Evolutionary conservation across 2,797 vertebrate species (phyloP).

Genomic region (Chelon auratus): DNA sequence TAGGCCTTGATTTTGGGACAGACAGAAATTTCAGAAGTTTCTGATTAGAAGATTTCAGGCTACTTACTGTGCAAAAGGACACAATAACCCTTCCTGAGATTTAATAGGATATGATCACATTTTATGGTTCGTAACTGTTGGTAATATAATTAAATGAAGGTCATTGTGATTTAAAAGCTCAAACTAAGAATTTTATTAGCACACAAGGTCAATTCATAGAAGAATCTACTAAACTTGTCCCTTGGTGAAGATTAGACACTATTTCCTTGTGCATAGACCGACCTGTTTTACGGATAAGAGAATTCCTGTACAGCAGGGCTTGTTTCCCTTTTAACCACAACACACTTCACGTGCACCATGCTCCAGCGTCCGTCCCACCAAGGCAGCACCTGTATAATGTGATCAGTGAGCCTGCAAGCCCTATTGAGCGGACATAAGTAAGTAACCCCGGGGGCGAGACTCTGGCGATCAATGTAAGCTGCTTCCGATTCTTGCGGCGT

Average conservation of each 20-base stretch:
- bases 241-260: background rate
- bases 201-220: conserved; percentile 31
- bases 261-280: conserved; percentile 10
- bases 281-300: background rate
- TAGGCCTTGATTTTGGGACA: background rate
- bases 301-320: background rate
- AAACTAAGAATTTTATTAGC: conserved; percentile 44
- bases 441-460: conserved; percentile 30
- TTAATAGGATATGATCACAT: conserved; percentile 40
- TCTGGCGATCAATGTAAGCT: conserved; percentile 61
- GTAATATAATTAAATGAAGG: conserved; percentile 47
- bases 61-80: conserved; percentile 15
- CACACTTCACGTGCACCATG: background rate
- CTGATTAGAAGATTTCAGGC: background rate
- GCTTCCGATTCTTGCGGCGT: conserved; percentile 47
- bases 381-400: conserved; percentile 43
- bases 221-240: background rate
- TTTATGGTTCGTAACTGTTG: conserved; percentile 46
- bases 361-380: background rate
- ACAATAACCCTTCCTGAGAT: conserved; percentile 10
- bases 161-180: conserved; percentile 55
- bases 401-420: conserved; percentile 32
- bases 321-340: background rate
- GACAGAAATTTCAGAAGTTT: background rate
- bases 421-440: conserved; percentile 46